A percentile compares a stretch with the other conserved stretches of the same genome.
These are phyloP conservation scores for Acrocephalus kingi DNA, from an alignment of 2,113 vertebrate genomes.

Conservation along the genomic window DNA sequence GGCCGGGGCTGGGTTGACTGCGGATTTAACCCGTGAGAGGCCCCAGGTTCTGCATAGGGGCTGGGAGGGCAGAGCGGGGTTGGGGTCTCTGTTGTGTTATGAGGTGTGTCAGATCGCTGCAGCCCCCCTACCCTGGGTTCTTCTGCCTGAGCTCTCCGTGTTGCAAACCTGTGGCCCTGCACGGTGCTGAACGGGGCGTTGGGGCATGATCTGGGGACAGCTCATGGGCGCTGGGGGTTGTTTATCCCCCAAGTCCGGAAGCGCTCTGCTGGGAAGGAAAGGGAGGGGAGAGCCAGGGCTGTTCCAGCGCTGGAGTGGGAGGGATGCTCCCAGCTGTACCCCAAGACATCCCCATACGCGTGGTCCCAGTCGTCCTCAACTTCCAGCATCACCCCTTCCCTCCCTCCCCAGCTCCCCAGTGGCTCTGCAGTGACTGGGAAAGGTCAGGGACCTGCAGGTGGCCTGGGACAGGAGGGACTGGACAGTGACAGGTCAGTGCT, in stretches of 20 bases:
- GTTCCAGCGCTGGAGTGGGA: accelerated
- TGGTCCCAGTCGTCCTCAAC: not conserved
- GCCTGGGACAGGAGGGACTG: not conserved
- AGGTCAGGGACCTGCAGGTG: not conserved
- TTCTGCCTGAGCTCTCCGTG: accelerated
- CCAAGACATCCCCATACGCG: accelerated
- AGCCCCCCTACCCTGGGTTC: accelerated
- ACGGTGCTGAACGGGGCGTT: accelerated
- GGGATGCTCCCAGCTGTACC: not conserved
- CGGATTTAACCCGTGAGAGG: not conserved
- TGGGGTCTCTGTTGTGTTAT: accelerated
- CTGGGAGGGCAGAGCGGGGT: accelerated
- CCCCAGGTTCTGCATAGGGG: accelerated
- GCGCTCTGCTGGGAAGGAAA: not conserved
- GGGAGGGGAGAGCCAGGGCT: not conserved
- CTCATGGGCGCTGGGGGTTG: not conserved
- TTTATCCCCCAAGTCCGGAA: constrained; percentile 25
- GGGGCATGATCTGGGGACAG: accelerated
- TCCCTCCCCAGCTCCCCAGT: not conserved
- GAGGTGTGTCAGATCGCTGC: not conserved
- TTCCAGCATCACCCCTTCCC: not conserved
- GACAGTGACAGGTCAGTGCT: not conserved
- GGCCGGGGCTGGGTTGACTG: accelerated
- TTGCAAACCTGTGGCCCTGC: accelerated
- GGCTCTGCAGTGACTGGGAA: not conserved